Evolutionary conservation across 2,113 vertebrate species (phyloP).

Genomic region (Himantopus leucocephalus): DNA sequence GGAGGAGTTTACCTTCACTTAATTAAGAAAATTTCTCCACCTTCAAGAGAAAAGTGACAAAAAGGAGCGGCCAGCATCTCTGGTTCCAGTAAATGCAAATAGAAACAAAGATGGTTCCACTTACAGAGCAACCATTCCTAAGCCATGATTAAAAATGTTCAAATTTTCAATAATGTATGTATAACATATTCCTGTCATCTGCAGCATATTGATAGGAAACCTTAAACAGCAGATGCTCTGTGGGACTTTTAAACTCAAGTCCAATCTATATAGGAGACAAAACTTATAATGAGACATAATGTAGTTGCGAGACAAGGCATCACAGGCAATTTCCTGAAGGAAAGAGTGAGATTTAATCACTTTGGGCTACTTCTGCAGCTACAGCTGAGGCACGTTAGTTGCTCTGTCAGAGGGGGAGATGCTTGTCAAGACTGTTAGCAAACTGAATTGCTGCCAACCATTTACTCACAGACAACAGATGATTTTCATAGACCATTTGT

Average conservation of each 20-base stretch:
- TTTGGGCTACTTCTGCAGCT: slow-evolving; percentile 37
- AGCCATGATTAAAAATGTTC: neutral
- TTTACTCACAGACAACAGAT: slow-evolving; percentile 50
- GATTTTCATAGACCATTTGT: slow-evolving; percentile 57
- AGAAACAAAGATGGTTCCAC: neutral
- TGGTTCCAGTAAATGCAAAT: neutral
- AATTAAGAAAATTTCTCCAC: neutral
- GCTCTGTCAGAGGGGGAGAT: slow-evolving; percentile 14
- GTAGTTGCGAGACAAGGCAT: slow-evolving; percentile 68
- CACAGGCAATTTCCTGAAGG: slow-evolving; percentile 65
- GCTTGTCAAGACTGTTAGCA: slow-evolving; percentile 55
- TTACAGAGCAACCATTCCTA: neutral
- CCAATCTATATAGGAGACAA: slow-evolving; percentile 30
- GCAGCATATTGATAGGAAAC: slow-evolving; percentile 4
- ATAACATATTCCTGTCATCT: slow-evolving; percentile 40
- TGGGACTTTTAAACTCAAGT: slow-evolving; percentile 31
- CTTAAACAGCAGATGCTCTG: slow-evolving; percentile 19
- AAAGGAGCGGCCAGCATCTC: neutral
- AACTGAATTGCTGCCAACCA: slow-evolving; percentile 32
- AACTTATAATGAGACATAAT: slow-evolving; percentile 66
- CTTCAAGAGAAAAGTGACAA: neutral
- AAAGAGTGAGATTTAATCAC: slow-evolving; percentile 68
- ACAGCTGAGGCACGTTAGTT: neutral
- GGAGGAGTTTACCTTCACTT: neutral
- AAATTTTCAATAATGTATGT: slow-evolving; percentile 3